A percentile compares a stretch with the other conserved stretches of the same genome.
Conservation (phyloP, 2,113 vertebrate genomes). For the Axis porcinus region DNA sequence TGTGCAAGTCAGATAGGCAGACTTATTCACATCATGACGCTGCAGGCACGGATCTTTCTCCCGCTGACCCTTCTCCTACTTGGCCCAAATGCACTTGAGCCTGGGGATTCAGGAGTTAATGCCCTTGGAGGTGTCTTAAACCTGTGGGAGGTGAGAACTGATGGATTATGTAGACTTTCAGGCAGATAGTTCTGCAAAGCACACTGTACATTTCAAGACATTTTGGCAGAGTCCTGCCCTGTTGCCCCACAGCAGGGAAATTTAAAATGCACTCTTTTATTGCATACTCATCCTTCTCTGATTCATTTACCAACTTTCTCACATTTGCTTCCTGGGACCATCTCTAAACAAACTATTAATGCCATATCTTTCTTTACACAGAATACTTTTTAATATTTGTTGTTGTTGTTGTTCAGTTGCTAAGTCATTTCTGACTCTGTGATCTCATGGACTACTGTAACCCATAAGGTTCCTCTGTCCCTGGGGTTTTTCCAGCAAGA, state of each 20-base stretch:
- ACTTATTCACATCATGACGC: neutral
- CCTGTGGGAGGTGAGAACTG: neutral
- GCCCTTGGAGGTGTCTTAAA: neutral
- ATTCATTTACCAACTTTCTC: neutral
- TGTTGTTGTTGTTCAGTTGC: neutral
- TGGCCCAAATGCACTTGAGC: neutral
- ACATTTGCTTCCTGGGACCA: neutral
- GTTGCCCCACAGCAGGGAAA: neutral
- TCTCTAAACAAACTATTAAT: neutral
- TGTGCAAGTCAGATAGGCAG: neutral
- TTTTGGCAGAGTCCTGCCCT: neutral
- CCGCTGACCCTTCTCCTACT: neutral
- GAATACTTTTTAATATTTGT: neutral
- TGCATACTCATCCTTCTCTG: neutral
- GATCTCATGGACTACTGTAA: neutral
- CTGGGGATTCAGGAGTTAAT: neutral
- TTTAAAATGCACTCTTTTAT: neutral
- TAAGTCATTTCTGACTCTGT: neutral
- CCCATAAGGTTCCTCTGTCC: neutral
- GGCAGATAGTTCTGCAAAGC: neutral
- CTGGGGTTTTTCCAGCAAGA: neutral
- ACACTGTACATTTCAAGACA: neutral
- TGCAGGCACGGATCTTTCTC: neutral
- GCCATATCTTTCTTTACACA: neutral
- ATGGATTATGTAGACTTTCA: neutral